phyloP scores from a whole-genome alignment of 2,888 invertebrate genomes.

The Drosophila mimica region DNA sequence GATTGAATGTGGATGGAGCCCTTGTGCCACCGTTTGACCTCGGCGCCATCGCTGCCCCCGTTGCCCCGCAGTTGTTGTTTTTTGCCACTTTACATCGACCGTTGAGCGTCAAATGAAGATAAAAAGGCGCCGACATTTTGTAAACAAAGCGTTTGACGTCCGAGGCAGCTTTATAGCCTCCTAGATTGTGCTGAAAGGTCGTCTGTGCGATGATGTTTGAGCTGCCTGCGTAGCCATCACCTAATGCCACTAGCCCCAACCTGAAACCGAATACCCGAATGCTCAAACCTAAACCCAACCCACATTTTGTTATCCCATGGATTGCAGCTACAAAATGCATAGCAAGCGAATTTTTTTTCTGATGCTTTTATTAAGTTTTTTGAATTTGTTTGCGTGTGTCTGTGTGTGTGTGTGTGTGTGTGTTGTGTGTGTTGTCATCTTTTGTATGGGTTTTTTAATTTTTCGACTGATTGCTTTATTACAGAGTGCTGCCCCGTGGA shows the following conservation, averaged over 20 bases:
- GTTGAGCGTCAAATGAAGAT: slow-evolving; percentile 35
- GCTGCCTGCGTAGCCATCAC: slow-evolving; percentile 27
- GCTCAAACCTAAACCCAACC: slow-evolving; percentile 17
- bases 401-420: slow-evolving; percentile 18
- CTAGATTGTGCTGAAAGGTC: slow-evolving; percentile 37
- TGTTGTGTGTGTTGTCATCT: slow-evolving; percentile 40
- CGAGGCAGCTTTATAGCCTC: slow-evolving; percentile 4
- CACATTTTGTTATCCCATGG: slow-evolving; percentile 41
- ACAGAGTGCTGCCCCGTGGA: slow-evolving; percentile 37
- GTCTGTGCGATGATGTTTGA: slow-evolving; percentile 53
- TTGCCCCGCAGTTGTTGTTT: slow-evolving; percentile 37
- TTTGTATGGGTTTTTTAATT: slow-evolving; percentile 63
- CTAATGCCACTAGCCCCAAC: slow-evolving; percentile 43
- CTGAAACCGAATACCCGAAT: slow-evolving; percentile 24
- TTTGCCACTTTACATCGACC: slow-evolving; percentile 53
- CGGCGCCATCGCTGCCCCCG: slow-evolving; percentile 4
- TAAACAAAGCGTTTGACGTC: slow-evolving; percentile 60
- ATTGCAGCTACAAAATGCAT: slow-evolving; percentile 54
- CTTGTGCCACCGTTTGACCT: slow-evolving; percentile 6
- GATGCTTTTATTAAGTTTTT: slow-evolving; percentile 37
- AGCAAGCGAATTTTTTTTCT: slow-evolving; percentile 36
- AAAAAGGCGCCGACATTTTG: slow-evolving; percentile 64
- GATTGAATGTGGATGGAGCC: slow-evolving; percentile 58
- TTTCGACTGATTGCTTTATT: slow-evolving; percentile 70
- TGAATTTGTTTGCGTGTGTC: slow-evolving; percentile 8